Conservation (phyloP, 1,140 invertebrate species). For the Scaptomyza hsui region DNA sequence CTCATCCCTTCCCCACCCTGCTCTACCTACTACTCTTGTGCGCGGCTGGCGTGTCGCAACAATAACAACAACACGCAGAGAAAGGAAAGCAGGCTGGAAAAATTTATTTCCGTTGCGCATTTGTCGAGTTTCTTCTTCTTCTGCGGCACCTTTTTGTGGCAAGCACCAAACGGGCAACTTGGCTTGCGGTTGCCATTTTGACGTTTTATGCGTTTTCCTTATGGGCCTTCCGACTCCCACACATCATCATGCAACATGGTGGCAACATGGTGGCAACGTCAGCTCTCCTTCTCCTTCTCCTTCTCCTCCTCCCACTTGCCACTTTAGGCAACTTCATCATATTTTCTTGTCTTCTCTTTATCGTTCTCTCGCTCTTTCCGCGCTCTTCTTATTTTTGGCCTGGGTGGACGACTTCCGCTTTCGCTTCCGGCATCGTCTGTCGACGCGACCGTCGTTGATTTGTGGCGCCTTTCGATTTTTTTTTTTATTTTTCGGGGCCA, state of each 20-base stretch:
- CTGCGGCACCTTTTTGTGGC: slow-evolving; percentile 30
- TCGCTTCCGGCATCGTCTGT: slow-evolving; percentile 56
- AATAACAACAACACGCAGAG: background rate
- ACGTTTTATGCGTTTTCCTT: slow-evolving; percentile 66
- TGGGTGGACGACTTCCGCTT: slow-evolving; percentile 56
- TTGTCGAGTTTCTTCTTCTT: slow-evolving; percentile 32
- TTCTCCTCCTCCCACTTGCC: slow-evolving; percentile 36
- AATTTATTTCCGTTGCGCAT: slow-evolving; percentile 56
- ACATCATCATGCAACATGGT: slow-evolving; percentile 21
- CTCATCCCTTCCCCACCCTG: no score
- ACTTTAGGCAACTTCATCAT: slow-evolving; percentile 53
- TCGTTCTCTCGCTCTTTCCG: background rate
- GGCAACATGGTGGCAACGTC: background rate
- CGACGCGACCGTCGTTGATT: slow-evolving; percentile 56
- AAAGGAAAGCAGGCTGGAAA: slow-evolving; percentile 13
- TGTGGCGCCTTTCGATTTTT: slow-evolving; percentile 50
- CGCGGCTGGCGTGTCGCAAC: background rate
- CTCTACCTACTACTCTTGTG: background rate
- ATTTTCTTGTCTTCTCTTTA: slow-evolving; percentile 1
- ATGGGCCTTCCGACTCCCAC: slow-evolving; percentile 20
- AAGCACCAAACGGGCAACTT: slow-evolving; percentile 36
- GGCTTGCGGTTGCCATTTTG: slow-evolving; percentile 71
- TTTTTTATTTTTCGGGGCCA: slow-evolving; percentile 21
- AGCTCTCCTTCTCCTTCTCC: background rate
- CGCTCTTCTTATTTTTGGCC: slow-evolving; percentile 6